Evolutionary conservation across 1,140 invertebrate genomes (phyloP), one percentile per base, ranked within the genome.

Genomic region (Paralvinella palmiformis): DNA sequence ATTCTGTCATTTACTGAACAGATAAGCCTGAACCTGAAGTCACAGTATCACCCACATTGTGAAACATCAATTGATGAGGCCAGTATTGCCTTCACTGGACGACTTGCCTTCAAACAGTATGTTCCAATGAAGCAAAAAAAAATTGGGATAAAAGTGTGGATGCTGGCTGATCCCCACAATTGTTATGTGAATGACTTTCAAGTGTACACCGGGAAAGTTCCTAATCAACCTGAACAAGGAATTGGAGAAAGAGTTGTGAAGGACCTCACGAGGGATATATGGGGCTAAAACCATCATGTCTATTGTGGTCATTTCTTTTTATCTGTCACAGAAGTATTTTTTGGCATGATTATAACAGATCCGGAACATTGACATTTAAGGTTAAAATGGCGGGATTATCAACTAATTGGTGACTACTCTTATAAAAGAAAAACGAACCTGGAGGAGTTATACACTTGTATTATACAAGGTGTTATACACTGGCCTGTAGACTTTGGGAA

Each of bases 71-170:
- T 65, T 20, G 63, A 60, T 44, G 63, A 65, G 52, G 58, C 41
- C 36, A 65, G 60, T 56, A 63, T 61, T 48, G 58, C 32, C 4
- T 65, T 60, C 55, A 50, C 58, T 22, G 58, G 57, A 1, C 4
- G 63, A 33, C 36, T 60, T 22, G 29, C 32, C 27, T 36, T 60
- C 29, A 65, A 65, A 55, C 56, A 76, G 59, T 77, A 75, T 60
- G 52, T 73, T 37, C 74, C 74, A 24, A 29, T 75, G 33, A 77
- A 77, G 61, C 71, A 72, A 3, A 72, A 70, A 22, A 76, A 79
- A 69, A 48, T 70, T 56, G 76, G 76, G 22, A 74, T 76, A 48
- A 76, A 76, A 69, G 65, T 76, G 24, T 77, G 74, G 72, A 37
- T 67, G 41, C 32, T 69, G 37, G 69, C 69, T 61, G 72, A 78